phyloP scores from a whole-genome alignment of 1,140 invertebrate species.

The Asobara japonica region DNA sequence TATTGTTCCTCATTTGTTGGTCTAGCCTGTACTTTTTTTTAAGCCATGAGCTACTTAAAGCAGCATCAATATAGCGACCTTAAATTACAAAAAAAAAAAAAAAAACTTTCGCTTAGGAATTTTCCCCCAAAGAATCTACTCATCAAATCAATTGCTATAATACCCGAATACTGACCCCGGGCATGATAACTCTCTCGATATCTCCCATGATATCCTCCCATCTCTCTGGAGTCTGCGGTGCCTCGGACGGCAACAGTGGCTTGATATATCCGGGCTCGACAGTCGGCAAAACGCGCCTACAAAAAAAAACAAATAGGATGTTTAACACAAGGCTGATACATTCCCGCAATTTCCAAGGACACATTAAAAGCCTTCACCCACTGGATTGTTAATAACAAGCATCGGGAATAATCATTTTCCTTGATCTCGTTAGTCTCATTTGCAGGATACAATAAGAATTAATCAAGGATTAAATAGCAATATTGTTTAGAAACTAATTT shows the following conservation, averaged over 20 bases:
- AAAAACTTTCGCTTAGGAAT: too few species aligned
- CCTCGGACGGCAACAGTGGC: slow-evolving; percentile 82
- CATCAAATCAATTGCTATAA: neutral
- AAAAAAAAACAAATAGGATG: slow-evolving; percentile 37
- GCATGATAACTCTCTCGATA: slow-evolving; percentile 95
- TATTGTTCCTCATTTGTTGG: too few species aligned
- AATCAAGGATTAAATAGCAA: neutral
- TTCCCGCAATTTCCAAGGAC: neutral
- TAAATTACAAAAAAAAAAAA: too few species aligned
- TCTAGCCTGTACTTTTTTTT: too few species aligned
- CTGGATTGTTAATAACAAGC: neutral
- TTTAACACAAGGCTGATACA: neutral
- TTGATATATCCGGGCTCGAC: slow-evolving; percentile 87
- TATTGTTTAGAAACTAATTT: too few species aligned
- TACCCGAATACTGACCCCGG: slow-evolving; percentile 73
- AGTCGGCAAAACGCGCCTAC: slow-evolving; percentile 80
- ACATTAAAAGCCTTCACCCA: neutral
- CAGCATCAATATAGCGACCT: too few species aligned
- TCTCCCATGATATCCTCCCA: slow-evolving; percentile 93
- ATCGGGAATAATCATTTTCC: neutral
- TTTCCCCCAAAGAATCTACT: too few species aligned
- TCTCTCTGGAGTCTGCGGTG: slow-evolving; percentile 82
- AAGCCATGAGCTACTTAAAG: too few species aligned
- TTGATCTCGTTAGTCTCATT: slow-evolving; percentile 11
- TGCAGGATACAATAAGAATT: neutral